Percentiles rank a stretch among this genome's conserved stretches.
These are phyloP conservation scores for Sebastes jordani DNA, from an alignment of 2,797 vertebrate genomes.

Conservation along the genomic window DNA sequence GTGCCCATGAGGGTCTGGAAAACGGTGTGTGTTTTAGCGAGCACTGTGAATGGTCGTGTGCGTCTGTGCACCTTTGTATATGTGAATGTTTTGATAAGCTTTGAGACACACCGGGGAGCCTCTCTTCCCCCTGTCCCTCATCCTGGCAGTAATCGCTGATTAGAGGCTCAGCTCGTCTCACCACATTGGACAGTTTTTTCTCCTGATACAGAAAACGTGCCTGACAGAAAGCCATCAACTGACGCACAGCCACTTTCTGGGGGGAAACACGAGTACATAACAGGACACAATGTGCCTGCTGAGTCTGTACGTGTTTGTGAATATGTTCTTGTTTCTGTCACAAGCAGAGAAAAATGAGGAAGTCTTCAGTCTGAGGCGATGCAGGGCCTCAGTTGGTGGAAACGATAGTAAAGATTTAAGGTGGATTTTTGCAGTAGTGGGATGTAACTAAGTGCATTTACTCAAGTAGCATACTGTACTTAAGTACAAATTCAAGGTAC, in stretches of 20 bases:
- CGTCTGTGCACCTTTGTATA: neutral
- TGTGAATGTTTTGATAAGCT: conserved; percentile 24
- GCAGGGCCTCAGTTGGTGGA: neutral
- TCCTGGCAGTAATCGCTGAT: conserved; percentile 45
- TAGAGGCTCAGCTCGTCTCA: conserved; percentile 34
- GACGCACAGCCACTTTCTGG: neutral
- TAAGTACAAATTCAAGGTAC: neutral
- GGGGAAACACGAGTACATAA: neutral
- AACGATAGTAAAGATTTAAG: neutral
- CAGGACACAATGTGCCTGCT: conserved; percentile 6
- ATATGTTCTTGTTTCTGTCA: conserved; percentile 20
- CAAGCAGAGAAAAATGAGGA: neutral
- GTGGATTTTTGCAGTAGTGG: neutral
- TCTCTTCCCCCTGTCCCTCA: conserved; percentile 25
- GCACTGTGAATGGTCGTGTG: neutral
- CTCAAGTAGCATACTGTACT: neutral
- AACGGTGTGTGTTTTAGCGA: neutral
- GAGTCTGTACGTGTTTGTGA: conserved; percentile 7
- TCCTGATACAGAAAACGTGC: conserved; percentile 26
- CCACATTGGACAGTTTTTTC: conserved; percentile 5
- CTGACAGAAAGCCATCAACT: conserved; percentile 22
- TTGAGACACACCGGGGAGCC: conserved; percentile 16
- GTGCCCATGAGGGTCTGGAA: neutral
- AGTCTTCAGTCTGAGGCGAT: neutral
- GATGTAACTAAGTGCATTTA: neutral